Conservation (phyloP, 2,888 invertebrate species). For the Adelognathus sp. region DNA sequence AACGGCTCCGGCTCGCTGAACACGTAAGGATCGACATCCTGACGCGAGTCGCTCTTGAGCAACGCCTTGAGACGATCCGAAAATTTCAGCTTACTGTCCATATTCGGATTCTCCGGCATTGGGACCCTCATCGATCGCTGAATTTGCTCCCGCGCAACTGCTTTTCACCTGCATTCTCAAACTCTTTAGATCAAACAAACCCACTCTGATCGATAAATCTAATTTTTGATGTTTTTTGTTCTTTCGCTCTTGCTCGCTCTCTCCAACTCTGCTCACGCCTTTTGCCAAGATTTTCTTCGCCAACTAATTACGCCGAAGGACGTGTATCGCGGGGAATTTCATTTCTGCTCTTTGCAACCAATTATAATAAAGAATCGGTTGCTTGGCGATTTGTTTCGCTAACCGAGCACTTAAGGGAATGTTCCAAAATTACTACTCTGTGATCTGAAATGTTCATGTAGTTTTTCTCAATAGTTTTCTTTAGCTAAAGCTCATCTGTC, state of each 20-base stretch:
- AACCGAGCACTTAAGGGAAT: too few species aligned
- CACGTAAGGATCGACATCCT: slow-evolving; percentile 81
- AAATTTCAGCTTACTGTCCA: slow-evolving; percentile 81
- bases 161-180: slow-evolving; percentile 76
- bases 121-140: slow-evolving; percentile 76
- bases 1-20: slow-evolving; percentile 81
- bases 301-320: not conserved
- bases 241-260: not conserved
- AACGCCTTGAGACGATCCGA: slow-evolving; percentile 81
- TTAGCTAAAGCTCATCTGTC: too few species aligned
- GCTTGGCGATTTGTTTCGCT: too few species aligned
- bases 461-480: too few species aligned
- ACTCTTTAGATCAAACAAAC: slow-evolving; percentile 66
- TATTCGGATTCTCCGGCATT: slow-evolving; percentile 71
- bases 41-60: slow-evolving; percentile 78
- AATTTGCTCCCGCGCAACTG: slow-evolving; percentile 57
- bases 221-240: not conserved
- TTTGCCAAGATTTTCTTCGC: slow-evolving; percentile 57
- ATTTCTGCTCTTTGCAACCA: too few species aligned
- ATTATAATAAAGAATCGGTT: too few species aligned
- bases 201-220: not conserved
- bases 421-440: too few species aligned
- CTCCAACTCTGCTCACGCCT: slow-evolving; percentile 66
- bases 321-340: too few species aligned
- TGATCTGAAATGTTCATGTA: too few species aligned